Percentiles rank a stretch among this genome's conserved stretches.
phyloP scores from a whole-genome alignment of 1,140 invertebrate genomes.

The Drosophila athabasca region DNA sequence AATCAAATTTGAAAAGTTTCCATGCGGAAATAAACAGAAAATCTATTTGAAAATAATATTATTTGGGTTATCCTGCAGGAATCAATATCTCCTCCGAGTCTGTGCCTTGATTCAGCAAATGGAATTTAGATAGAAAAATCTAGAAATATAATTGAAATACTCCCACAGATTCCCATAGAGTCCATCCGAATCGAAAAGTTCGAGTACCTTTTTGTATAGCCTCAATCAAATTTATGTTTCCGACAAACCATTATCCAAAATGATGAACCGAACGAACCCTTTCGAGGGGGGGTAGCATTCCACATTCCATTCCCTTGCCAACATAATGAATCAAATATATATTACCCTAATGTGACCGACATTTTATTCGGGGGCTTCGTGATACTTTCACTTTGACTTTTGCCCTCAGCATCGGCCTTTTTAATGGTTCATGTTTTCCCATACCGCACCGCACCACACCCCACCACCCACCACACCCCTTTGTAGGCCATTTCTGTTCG shows the following conservation, averaged over 20 bases:
- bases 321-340: slow-evolving; percentile 38
- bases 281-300: too few relatives aligned
- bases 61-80: too few relatives aligned
- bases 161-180: too few relatives aligned
- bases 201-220: slow-evolving; percentile 11
- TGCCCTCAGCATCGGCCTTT: slow-evolving; percentile 15
- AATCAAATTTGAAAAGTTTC: too few relatives aligned
- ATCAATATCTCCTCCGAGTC: too few relatives aligned
- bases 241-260: slow-evolving; percentile 31
- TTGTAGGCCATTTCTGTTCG: slow-evolving; percentile 16
- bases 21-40: too few relatives aligned
- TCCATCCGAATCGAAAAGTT: too few relatives aligned
- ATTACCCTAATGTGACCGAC: slow-evolving; percentile 61
- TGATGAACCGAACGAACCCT: slow-evolving; percentile 25
- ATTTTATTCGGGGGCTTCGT: slow-evolving; percentile 57
- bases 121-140: too few relatives aligned
- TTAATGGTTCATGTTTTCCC: slow-evolving; percentile 51
- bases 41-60: too few relatives aligned
- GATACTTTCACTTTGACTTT: slow-evolving; percentile 64
- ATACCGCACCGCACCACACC: too few relatives aligned
- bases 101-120: too few relatives aligned
- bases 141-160: too few relatives aligned
- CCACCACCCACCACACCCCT: not conserved
- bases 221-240: slow-evolving; percentile 43
- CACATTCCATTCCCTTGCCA: slow-evolving; percentile 26